A percentile compares a stretch with the other conserved stretches of the same genome.
phyloP scores from a whole-genome alignment of 1,140 invertebrate genomes.

The Solenopsis fugax region DNA sequence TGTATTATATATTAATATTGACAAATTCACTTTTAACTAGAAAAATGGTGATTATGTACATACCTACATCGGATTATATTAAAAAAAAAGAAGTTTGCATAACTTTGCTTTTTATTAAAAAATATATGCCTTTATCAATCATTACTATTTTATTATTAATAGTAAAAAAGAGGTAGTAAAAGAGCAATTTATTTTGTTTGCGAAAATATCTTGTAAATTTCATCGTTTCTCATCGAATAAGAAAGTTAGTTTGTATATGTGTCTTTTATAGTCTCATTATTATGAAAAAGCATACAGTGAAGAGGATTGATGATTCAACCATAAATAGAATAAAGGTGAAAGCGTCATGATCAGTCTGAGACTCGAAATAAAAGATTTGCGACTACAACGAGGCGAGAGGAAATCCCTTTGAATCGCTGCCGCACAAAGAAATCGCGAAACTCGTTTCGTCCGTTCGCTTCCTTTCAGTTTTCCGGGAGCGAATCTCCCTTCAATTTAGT shows the following conservation, averaged over 20 bases:
- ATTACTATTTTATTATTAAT: background rate
- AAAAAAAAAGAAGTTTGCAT: background rate
- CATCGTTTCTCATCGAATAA: background rate
- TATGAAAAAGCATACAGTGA: background rate
- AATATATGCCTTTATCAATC: background rate
- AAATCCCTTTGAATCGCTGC: slow-evolving; percentile 25
- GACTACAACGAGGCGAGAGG: slow-evolving; percentile 22
- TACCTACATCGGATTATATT: background rate
- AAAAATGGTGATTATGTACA: background rate
- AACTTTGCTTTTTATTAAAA: background rate
- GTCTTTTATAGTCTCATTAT: slow-evolving; percentile 15
- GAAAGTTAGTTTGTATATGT: background rate
- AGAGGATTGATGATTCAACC: background rate
- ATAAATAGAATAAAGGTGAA: slow-evolving; percentile 41
- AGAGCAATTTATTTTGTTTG: background rate
- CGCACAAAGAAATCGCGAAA: slow-evolving; percentile 55
- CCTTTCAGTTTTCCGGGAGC: slow-evolving; percentile 5
- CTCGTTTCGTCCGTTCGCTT: slow-evolving; percentile 53
- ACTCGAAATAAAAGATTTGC: slow-evolving; percentile 21
- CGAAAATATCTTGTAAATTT: background rate
- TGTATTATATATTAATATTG: background rate
- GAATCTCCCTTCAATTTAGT: slow-evolving; percentile 64
- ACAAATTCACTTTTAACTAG: background rate
- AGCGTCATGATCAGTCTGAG: background rate
- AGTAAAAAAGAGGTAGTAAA: background rate